A percentile compares a stretch with the other conserved stretches of the same genome.
Evolutionary conservation across 2,888 invertebrate genomes (phyloP).

Genomic region (Drosophila antonietae): DNA sequence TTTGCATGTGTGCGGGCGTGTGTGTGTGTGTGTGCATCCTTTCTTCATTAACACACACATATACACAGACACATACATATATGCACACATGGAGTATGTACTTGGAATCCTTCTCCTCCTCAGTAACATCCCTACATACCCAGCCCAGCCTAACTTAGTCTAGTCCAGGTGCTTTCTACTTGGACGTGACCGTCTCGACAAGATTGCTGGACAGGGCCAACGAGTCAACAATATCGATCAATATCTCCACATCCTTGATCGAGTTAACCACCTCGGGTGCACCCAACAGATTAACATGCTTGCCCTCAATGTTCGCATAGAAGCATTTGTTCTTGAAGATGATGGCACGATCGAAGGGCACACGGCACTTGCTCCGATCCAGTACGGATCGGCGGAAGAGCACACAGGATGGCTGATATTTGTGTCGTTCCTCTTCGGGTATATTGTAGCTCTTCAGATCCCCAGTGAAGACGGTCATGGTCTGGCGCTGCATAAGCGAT

Average conservation of each 20-base stretch:
- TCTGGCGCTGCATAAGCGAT: slow-evolving; percentile 67
- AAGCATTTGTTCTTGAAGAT: slow-evolving; percentile 84
- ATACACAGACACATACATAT: not conserved
- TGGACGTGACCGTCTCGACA: slow-evolving; percentile 70
- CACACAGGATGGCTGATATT: slow-evolving; percentile 84
- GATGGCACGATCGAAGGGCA: slow-evolving; percentile 84
- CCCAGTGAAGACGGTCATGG: slow-evolving; percentile 80
- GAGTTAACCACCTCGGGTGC: slow-evolving; percentile 82
- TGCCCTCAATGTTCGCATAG: slow-evolving; percentile 84
- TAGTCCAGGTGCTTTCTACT: slow-evolving; percentile 31
- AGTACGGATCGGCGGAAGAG: slow-evolving; percentile 82
- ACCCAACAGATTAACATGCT: slow-evolving; percentile 83
- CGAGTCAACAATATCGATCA: slow-evolving; percentile 84
- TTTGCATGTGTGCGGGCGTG: not conserved
- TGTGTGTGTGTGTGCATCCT: not conserved
- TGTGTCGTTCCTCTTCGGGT: slow-evolving; percentile 81
- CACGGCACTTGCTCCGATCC: slow-evolving; percentile 71
- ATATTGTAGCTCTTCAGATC: slow-evolving; percentile 82
- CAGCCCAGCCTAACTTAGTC: not conserved
- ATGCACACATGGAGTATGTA: not conserved
- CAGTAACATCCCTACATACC: slow-evolving; percentile 4
- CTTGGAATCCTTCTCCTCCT: not conserved
- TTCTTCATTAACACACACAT: not conserved
- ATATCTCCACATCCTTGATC: slow-evolving; percentile 82
- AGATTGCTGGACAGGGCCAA: slow-evolving; percentile 81